Evolutionary conservation across 1,140 invertebrate species (phyloP).

Genomic region (Propsilocerus akamusi): DNA sequence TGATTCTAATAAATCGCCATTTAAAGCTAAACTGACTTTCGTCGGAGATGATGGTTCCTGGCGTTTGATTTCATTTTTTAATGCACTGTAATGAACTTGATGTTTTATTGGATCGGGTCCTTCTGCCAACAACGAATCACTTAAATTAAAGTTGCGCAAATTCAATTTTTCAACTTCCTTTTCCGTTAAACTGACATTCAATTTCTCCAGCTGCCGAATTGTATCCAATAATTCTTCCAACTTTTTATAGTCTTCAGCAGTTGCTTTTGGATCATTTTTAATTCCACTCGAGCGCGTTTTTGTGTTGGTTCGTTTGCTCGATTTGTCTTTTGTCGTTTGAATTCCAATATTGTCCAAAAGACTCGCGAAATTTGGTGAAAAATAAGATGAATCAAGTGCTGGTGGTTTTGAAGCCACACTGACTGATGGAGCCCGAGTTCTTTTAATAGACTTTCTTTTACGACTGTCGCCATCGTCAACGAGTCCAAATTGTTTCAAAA

Average conservation of each 20-base stretch:
- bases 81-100: constrained; percentile 13
- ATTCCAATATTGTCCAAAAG: constrained; percentile 11
- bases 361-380: constrained; percentile 10
- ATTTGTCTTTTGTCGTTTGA: constrained; percentile 5
- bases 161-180: constrained; percentile 17
- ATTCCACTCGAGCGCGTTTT: neutral
- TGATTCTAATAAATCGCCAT: neutral
- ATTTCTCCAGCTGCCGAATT: constrained; percentile 19
- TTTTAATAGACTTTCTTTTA: constrained; percentile 10
- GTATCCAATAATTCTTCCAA: constrained; percentile 21
- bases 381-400: constrained; percentile 7
- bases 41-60: constrained; percentile 10
- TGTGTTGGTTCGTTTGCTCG: neutral
- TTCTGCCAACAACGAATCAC: constrained; percentile 8
- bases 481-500: constrained; percentile 9
- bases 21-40: constrained; percentile 4
- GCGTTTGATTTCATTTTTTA: constrained; percentile 19
- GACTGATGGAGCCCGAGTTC: constrained; percentile 3
- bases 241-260: constrained; percentile 12
- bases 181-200: constrained; percentile 23
- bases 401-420: constrained; percentile 4
- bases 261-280: constrained; percentile 2
- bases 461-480: neutral
- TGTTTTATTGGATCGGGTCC: constrained; percentile 13
- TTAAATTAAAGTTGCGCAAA: constrained; percentile 16